phyloP scores from a whole-genome alignment of 2,797 vertebrate species.

The Centroberyx gerrardi region DNA sequence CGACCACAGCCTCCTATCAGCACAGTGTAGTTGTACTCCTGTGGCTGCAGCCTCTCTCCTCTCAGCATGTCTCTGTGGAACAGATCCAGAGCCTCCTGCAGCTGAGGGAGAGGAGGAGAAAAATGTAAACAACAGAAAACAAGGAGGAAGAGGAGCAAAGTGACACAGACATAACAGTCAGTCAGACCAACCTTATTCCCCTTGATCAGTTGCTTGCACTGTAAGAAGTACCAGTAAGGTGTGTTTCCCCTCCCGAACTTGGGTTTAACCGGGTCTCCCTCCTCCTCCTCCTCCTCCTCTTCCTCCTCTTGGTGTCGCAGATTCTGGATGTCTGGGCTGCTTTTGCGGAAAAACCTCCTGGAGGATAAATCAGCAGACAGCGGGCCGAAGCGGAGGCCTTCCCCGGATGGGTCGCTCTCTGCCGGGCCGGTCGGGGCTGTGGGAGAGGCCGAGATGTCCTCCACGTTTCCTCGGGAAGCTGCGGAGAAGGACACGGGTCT shows the following conservation, averaged over 20 bases:
- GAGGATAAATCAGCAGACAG: slow-evolving; percentile 83
- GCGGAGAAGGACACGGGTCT: slow-evolving; percentile 45
- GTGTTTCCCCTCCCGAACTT: slow-evolving; percentile 84
- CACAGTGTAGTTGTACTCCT: slow-evolving; percentile 93
- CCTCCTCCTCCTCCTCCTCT: slow-evolving; percentile 35
- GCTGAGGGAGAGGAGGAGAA: slow-evolving; percentile 73
- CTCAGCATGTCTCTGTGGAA: slow-evolving; percentile 94
- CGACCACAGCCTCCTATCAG: slow-evolving; percentile 95
- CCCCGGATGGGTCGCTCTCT: slow-evolving; percentile 37
- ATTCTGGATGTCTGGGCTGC: slow-evolving; percentile 76
- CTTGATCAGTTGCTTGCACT: slow-evolving; percentile 91
- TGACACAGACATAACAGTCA: not conserved
- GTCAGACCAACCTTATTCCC: slow-evolving; percentile 86
- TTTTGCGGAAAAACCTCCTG: slow-evolving; percentile 86
- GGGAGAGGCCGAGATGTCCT: not conserved
- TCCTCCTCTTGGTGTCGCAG: slow-evolving; percentile 56
- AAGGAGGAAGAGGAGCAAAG: not conserved
- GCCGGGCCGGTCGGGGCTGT: not conserved
- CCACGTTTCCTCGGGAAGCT: not conserved
- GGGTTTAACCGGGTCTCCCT: slow-evolving; percentile 29
- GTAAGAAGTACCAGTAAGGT: slow-evolving; percentile 93
- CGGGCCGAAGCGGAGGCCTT: slow-evolving; percentile 86
- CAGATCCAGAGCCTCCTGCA: slow-evolving; percentile 91
- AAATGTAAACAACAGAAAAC: not conserved
- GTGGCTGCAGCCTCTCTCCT: slow-evolving; percentile 88